Evolutionary conservation across 1,140 invertebrate species (phyloP).

Genomic region (Ceratosolen fusciceps): DNA sequence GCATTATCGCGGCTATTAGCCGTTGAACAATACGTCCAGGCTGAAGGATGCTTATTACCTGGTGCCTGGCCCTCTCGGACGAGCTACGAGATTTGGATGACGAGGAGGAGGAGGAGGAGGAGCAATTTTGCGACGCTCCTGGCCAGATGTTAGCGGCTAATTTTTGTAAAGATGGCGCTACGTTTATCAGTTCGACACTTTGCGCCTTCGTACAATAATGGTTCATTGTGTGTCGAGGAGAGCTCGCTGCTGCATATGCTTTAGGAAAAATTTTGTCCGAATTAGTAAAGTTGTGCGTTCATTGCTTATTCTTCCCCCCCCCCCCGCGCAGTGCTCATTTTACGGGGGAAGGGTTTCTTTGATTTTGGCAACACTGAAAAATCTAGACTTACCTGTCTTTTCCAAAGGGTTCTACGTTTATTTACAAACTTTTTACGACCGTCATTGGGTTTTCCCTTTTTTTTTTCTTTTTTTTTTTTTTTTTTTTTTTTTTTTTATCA

Average conservation of each 20-base stretch:
- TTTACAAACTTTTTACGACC: too few relatives aligned
- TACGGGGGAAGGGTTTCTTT: too few relatives aligned
- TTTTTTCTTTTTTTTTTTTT: too few relatives aligned
- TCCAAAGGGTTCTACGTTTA: too few relatives aligned
- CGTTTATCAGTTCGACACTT: neutral
- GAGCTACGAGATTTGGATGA: constrained; percentile 4
- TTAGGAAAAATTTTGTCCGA: neutral
- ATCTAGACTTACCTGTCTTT: too few relatives aligned
- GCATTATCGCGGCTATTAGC: constrained; percentile 21
- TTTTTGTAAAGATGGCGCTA: neutral
- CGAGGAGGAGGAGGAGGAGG: neutral
- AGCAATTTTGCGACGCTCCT: neutral
- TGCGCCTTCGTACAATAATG: neutral
- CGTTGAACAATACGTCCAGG: constrained; percentile 18
- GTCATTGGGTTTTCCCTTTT: too few relatives aligned
- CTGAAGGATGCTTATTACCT: constrained; percentile 6
- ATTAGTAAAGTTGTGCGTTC: neutral
- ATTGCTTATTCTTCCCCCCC: too few relatives aligned
- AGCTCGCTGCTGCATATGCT: neutral
- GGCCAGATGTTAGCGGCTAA: neutral
- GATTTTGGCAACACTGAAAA: too few relatives aligned
- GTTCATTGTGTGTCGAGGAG: neutral
- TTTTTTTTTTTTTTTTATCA: too few relatives aligned
- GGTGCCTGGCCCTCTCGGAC: neutral
- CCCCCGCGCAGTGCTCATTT: too few relatives aligned